Base-by-base conservation (phyloP, 2,113 vertebrate species). In the Solea senegalensis region DNA sequence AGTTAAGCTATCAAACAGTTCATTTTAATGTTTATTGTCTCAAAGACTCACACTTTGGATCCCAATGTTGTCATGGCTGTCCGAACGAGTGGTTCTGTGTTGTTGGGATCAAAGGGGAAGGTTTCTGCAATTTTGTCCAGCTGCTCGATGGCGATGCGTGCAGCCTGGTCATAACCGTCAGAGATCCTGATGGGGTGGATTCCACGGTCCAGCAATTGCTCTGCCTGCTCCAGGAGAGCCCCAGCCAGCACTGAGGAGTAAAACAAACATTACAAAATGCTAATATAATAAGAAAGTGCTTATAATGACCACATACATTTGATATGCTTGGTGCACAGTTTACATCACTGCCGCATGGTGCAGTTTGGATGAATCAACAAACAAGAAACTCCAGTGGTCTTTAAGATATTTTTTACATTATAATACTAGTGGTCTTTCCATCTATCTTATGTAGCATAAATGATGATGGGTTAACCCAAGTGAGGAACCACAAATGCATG, bases 131-230 rank as follows among this genome's bases (percentile, higher is more conserved):
- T 98, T 85, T 93, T 95, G 89, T 99, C 97, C 3, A 99, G 92
- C 80, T 97, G 91, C 5, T 95, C 92, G 1, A 97, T 94, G 55
- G 98, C 98, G 14, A 96, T 90, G 44, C 90, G 92, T 49, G 97
- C 96, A 0, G 98, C 98, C 88, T 96, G 97, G 80, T 99, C 98
- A 0, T 98, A 99, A 41, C 98, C 98, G 0, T 99, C 98, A 0
- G 97, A 95, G 52, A 99, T 96, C 71, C 98, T 91, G 88, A 99
- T 98, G 0, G 97, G 98, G 81, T 99, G 97, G 89, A 99, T 98
- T 14, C 98, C 98, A 0, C 95, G 94, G 85, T 99, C 97, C 13
- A 99, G 86, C 71, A 99, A 76, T 79, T 97, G 96, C 80, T 99
- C 98, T 0, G 98, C 97, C 83, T 99, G 94, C 44, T 99, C 98